Percentiles rank a stretch among this genome's conserved stretches.
Evolutionary conservation across 2,888 invertebrate genomes (phyloP).

Genomic region (Priocnemis perturbator): DNA sequence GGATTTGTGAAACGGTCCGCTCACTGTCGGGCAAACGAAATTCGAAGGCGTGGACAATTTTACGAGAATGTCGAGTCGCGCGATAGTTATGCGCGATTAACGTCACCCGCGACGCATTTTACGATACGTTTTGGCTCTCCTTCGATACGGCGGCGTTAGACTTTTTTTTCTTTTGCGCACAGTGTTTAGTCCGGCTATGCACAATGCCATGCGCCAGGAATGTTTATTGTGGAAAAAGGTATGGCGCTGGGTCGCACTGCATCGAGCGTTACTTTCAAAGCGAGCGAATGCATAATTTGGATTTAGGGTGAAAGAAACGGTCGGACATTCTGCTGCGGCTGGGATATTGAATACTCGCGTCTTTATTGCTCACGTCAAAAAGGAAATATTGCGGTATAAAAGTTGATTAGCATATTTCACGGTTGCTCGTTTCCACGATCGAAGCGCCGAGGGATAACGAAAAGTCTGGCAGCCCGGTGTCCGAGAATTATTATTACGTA

Average conservation of each 20-base stretch:
- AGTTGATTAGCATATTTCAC: constrained; percentile 28
- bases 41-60: constrained; percentile 23
- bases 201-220: constrained; percentile 3
- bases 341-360: no score
- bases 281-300: constrained; percentile 20
- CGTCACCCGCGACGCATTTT: constrained; percentile 16
- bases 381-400: constrained; percentile 31
- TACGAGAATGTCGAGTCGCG: constrained; percentile 24
- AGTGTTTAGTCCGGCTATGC: background rate
- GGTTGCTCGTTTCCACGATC: background rate
- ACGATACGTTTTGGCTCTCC: constrained; percentile 14
- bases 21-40: constrained; percentile 10
- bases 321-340: background rate
- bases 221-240: constrained; percentile 32
- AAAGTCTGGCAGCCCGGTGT: no score
- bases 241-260: background rate
- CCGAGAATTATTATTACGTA: no score
- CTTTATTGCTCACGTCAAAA: constrained; percentile 17
- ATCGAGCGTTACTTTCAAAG: constrained; percentile 36
- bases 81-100: constrained; percentile 10
- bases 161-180: constrained; percentile 15
- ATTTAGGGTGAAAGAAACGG: constrained; percentile 40
- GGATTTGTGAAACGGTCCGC: constrained; percentile 43
- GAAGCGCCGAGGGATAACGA: constrained; percentile 12
- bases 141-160: constrained; percentile 4